Percentiles rank a stretch among this genome's conserved stretches.
Conservation (phyloP, 2,888 invertebrate genomes). For the Platerodrilus igneus region DNA sequence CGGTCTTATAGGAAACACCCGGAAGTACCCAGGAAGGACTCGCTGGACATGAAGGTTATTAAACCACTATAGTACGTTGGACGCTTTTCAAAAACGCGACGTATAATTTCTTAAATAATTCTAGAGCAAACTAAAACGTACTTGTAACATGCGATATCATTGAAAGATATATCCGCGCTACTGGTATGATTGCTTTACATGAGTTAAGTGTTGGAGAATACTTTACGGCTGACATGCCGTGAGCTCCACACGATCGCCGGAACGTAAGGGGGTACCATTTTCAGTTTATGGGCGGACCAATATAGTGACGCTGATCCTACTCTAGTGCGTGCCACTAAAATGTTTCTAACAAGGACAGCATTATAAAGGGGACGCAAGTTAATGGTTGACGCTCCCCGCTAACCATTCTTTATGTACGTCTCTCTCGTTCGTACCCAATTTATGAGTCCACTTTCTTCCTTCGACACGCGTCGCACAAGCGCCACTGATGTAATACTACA, state of each 20-base stretch:
- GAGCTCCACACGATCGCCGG: conserved; percentile 44
- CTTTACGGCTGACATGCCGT: conserved; percentile 47
- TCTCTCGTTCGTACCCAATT: conserved; percentile 49
- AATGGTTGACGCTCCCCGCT: conserved; percentile 52
- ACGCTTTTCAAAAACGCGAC: too few species aligned
- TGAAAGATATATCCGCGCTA: conserved; percentile 45
- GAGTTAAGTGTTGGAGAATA: conserved; percentile 51
- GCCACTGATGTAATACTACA: conserved; percentile 45
- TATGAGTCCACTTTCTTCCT: conserved; percentile 49
- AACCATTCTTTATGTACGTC: conserved; percentile 51
- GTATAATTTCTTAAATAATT: too few species aligned
- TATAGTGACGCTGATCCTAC: conserved; percentile 48
- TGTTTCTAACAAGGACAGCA: conserved; percentile 36
- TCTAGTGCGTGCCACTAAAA: conserved; percentile 33
- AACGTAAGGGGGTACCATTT: conserved; percentile 36
- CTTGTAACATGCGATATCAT: conserved; percentile 43
- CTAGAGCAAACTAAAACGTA: too few species aligned
- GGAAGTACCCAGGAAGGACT: too few species aligned
- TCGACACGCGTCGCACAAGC: conserved; percentile 44
- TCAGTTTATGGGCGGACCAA: conserved; percentile 51
- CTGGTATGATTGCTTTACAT: conserved; percentile 48
- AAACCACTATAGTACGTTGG: too few species aligned
- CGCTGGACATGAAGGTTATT: too few species aligned
- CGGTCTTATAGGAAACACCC: too few species aligned
- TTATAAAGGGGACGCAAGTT: conserved; percentile 46